Conservation (phyloP, 1,140 invertebrate species). For the Aphelenchoides besseyi region DNA sequence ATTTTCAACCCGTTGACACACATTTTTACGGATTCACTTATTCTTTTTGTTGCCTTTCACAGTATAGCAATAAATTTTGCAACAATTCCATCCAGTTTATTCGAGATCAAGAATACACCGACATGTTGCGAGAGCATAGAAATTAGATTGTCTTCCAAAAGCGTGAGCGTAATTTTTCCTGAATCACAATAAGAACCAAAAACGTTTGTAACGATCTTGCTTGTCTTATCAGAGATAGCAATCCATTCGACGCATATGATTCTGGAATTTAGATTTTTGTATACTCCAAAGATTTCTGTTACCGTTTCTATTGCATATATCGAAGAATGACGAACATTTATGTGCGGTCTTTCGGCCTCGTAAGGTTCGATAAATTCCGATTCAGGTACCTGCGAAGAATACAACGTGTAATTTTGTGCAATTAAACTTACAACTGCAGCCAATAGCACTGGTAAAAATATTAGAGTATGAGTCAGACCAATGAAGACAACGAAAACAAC, state of each 20-base stretch:
- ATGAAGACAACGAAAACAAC: conserved; percentile 55
- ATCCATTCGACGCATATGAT: conserved; percentile 5
- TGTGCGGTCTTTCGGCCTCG: conserved; percentile 1
- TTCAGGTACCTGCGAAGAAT: conserved; percentile 14
- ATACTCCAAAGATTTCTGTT: too few species aligned
- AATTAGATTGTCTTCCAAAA: too few species aligned
- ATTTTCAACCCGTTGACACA: background rate
- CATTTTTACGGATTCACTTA: too few species aligned
- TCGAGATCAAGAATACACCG: background rate
- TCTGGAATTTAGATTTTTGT: background rate
- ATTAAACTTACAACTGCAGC: conserved; percentile 38
- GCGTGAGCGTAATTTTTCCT: too few species aligned
- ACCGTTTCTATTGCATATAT: background rate
- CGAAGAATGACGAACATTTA: background rate
- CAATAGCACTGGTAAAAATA: conserved; percentile 53
- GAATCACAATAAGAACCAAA: too few species aligned
- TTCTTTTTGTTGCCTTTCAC: too few species aligned
- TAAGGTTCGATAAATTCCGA: conserved; percentile 12
- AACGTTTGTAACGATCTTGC: too few species aligned
- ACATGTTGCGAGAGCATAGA: background rate
- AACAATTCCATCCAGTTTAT: background rate
- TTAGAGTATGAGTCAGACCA: conserved; percentile 51
- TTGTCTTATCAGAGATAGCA: conserved; percentile 7
- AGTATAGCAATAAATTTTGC: background rate
- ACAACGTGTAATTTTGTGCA: background rate